Percentiles rank a stretch among this genome's conserved stretches.
Conservation (phyloP, 1,140 invertebrate genomes). For the Euborellia annulipes region DNA sequence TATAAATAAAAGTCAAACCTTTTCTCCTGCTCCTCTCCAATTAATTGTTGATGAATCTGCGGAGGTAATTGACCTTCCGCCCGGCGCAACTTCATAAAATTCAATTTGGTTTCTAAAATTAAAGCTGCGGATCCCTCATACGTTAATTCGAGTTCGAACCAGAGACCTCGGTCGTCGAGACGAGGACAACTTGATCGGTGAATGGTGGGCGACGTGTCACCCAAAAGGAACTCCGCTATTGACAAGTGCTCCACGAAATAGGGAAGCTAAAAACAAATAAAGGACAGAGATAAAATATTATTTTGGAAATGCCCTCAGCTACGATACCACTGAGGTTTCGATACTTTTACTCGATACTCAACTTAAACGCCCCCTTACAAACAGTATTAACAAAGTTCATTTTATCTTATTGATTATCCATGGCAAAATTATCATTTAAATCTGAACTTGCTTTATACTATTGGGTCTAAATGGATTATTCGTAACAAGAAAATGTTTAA, state of each 20-base stretch:
- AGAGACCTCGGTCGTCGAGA: conserved; percentile 75
- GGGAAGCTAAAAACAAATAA: conserved; percentile 41
- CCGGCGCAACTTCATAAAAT: conserved; percentile 64
- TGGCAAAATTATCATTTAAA: no score
- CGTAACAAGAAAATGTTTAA: no score
- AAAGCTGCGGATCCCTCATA: conserved; percentile 79
- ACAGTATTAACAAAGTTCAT: no score
- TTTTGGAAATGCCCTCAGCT: no score
- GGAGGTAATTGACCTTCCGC: background rate
- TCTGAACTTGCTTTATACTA: no score
- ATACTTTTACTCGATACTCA: no score
- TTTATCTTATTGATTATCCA: no score
- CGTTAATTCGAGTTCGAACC: conserved; percentile 80
- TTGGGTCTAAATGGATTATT: no score
- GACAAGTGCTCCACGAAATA: conserved; percentile 74
- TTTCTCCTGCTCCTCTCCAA: conserved; percentile 3
- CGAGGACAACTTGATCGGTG: conserved; percentile 53
- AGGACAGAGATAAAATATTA: conserved; percentile 1
- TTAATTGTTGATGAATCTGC: background rate
- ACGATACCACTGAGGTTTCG: no score
- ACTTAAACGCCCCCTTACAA: no score
- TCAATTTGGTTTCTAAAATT: conserved; percentile 89
- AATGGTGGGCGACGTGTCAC: conserved; percentile 58
- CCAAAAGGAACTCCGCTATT: conserved; percentile 61
- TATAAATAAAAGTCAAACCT: no score